These are phyloP conservation scores for Melitaea athalia DNA, from an alignment of 2,888 invertebrate genomes.

Conservation along the genomic window DNA sequence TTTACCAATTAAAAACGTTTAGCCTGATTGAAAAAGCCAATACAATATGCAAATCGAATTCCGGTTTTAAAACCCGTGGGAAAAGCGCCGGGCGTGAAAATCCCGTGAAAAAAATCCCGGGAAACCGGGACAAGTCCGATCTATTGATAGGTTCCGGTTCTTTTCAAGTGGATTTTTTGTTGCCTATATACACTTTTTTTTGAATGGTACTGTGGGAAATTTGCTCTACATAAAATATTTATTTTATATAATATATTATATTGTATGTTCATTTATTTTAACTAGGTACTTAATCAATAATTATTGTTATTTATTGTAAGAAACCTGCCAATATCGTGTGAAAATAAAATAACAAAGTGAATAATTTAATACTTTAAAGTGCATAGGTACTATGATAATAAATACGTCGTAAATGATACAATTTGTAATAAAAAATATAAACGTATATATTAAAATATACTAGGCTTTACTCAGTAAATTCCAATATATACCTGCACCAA, in stretches of 20 bases:
- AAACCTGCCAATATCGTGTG: too few species aligned
- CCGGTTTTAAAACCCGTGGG: slow-evolving; percentile 54
- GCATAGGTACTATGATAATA: too few species aligned
- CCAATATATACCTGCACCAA: too few species aligned
- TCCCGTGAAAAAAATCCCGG: slow-evolving; percentile 42
- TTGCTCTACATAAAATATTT: slow-evolving; percentile 41
- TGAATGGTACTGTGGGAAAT: slow-evolving; percentile 27
- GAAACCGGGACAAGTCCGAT: slow-evolving; percentile 56
- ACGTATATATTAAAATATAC: too few species aligned
- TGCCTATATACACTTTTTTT: slow-evolving; percentile 52
- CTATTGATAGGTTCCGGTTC: slow-evolving; percentile 73
- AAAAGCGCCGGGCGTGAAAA: slow-evolving; percentile 45
- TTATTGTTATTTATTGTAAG: too few species aligned
- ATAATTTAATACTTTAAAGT: too few species aligned
- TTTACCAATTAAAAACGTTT: slow-evolving; percentile 58
- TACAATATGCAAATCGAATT: slow-evolving; percentile 75
- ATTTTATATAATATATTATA: neutral
- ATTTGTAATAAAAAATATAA: too few species aligned
- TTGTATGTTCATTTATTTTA: neutral
- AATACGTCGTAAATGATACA: too few species aligned
- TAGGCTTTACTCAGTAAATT: too few species aligned
- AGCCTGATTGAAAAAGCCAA: slow-evolving; percentile 49
- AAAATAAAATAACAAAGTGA: too few species aligned
- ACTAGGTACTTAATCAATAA: too few species aligned
- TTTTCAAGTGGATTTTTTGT: slow-evolving; percentile 59